phyloP scores from a whole-genome alignment of 1,140 invertebrate genomes.

The Bombus confusus region DNA sequence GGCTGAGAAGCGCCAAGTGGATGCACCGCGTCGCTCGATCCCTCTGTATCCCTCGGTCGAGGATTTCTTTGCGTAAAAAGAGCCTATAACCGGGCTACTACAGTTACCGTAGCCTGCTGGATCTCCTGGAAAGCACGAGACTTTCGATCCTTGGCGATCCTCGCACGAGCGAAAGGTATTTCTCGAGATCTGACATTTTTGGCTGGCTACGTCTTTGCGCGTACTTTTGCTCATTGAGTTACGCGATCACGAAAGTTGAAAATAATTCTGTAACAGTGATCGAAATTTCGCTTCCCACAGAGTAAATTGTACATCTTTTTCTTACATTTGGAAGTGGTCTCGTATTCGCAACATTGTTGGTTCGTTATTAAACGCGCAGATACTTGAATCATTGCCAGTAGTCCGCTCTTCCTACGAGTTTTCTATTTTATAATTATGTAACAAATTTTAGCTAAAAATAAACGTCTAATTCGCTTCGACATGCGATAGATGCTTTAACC shows the following conservation, averaged over 20 bases:
- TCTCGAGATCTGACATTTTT: neutral
- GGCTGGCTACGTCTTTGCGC: neutral
- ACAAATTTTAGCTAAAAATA: neutral
- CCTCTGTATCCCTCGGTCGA: slow-evolving; percentile 12
- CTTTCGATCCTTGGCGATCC: neutral
- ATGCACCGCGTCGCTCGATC: slow-evolving; percentile 43
- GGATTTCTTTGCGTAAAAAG: slow-evolving; percentile 30
- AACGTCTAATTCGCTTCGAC: too few relatives aligned
- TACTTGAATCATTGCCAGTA: neutral
- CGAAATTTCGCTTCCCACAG: neutral
- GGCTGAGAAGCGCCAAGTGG: slow-evolving; percentile 28
- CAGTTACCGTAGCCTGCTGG: neutral
- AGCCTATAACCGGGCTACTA: neutral
- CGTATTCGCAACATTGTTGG: neutral
- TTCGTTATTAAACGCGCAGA: neutral
- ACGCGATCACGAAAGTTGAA: neutral
- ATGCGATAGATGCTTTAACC: too few relatives aligned
- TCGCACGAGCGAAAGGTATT: neutral
- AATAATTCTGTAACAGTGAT: neutral
- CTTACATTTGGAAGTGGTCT: neutral
- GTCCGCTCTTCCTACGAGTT: neutral
- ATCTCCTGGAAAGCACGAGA: neutral
- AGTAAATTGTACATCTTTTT: neutral
- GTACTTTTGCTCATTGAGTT: neutral
- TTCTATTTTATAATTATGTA: neutral